Conservation (phyloP, 2,888 invertebrate species). For the Priocnemis perturbator region DNA sequence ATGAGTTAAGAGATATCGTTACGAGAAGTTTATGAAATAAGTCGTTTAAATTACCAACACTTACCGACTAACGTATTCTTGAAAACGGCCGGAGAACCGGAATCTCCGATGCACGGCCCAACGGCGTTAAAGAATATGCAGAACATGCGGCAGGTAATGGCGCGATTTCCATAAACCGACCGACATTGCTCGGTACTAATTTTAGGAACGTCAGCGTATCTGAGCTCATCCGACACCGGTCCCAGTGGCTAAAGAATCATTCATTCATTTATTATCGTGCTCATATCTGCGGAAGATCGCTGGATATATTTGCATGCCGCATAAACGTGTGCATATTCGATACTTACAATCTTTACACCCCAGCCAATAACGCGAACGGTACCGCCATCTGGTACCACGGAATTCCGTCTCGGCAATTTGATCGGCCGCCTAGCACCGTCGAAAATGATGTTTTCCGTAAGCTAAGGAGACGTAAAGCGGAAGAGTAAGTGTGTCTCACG, state of each 20-base stretch:
- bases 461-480: conserved; percentile 35
- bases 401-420: conserved; percentile 38
- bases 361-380: conserved; percentile 56
- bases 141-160: conserved; percentile 58
- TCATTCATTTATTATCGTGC: neutral
- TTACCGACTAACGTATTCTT: conserved; percentile 54
- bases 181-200: conserved; percentile 50
- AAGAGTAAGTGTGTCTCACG: neutral
- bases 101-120: conserved; percentile 62
- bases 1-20: neutral
- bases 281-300: neutral
- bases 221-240: conserved; percentile 50
- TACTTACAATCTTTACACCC: conserved; percentile 48
- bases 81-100: conserved; percentile 57
- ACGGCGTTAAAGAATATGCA: conserved; percentile 44
- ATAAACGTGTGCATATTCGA: neutral
- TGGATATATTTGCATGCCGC: neutral
- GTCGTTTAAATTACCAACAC: conserved; percentile 1
- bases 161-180: conserved; percentile 29
- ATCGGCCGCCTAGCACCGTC: conserved; percentile 49
- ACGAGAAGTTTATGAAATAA: neutral
- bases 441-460: conserved; percentile 43
- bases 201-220: conserved; percentile 40
- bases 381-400: conserved; percentile 30
- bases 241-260: conserved; percentile 48